A percentile compares a stretch with the other conserved stretches of the same genome.
These are phyloP conservation scores for Teleiodes luculella DNA, from an alignment of 2,888 invertebrate genomes.

Conservation along the genomic window DNA sequence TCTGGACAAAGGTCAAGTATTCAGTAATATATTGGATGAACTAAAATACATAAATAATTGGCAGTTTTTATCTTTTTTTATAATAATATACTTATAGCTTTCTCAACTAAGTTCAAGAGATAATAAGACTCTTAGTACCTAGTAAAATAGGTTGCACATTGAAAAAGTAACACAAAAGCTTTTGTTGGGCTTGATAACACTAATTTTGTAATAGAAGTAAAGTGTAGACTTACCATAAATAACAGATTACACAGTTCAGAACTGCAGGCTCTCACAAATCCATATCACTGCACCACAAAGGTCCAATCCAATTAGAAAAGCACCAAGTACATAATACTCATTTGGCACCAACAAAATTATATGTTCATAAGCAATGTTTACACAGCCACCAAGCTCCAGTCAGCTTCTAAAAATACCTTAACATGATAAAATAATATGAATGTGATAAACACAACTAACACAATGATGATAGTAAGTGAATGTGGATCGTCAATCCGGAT, in stretches of 20 bases:
- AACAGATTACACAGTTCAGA: constrained; percentile 41
- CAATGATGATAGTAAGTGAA: constrained; percentile 61
- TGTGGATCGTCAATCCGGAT: constrained; percentile 60
- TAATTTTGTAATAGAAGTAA: background rate
- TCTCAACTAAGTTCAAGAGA: too few species aligned
- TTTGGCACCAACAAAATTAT: constrained; percentile 32
- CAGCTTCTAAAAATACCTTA: constrained; percentile 72
- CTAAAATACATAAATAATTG: too few species aligned
- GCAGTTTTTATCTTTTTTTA: too few species aligned
- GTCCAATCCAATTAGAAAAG: constrained; percentile 16
- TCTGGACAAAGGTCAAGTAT: too few species aligned
- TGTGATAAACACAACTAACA: constrained; percentile 66
- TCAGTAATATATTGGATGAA: too few species aligned
- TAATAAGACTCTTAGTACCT: too few species aligned
- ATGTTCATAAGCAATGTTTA: constrained; percentile 45
- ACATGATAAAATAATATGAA: constrained; percentile 71
- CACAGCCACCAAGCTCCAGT: constrained; percentile 62
- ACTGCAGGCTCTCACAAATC: constrained; percentile 44
- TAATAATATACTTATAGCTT: too few species aligned
- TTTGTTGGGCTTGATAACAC: too few species aligned
- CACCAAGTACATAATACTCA: constrained; percentile 24
- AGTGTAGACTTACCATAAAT: constrained; percentile 61
- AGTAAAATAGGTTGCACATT: too few species aligned
- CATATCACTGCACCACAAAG: constrained; percentile 45
- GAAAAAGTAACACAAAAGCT: too few species aligned